Base-by-base conservation (phyloP, 2,113 vertebrate genomes). In the Leptobrachium leishanense region DNA sequence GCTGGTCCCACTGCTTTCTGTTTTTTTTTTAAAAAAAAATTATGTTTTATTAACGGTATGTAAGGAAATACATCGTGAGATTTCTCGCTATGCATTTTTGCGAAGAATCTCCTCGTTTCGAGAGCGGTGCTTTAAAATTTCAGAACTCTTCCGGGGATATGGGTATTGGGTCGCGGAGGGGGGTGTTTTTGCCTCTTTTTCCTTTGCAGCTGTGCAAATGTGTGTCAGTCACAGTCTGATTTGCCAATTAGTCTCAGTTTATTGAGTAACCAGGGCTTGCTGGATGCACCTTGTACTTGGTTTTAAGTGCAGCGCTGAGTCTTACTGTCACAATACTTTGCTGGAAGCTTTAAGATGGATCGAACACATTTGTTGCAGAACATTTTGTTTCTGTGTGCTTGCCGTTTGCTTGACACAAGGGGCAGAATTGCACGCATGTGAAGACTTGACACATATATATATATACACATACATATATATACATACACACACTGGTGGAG, bases 21-120 rank as follows among this genome's bases (percentile, higher is more conserved):
- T 31, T 31, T 31, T 31, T 31, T 31, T 31, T 31, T n/a, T n/a
- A n/a, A 31, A 31, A 31, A 31, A 31, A 31, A 31, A 31, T 31
- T 31, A 31, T 31, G 20, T 31, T 31, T 31, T 31, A 31, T 31
- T 31, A 31, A 53, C 85, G 83, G 79, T 89, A 88, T 91, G 82
- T 76, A 83, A 89, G 85, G 53, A 84, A 84, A 77, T 78, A 50
- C 46, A 1, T 50, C 8, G 46, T 82, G 83, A 84, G 90, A 87
- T 84, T 82, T 84, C 88, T 88, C 85, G 85, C 85, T 88, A 89
- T 88, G 87, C 89, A 86, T 87, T 88, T 85, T 54, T 46, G 39
- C 75, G 67, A 77, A 84, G 84, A 85, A 87, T 88, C 87, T 83
- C 83, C 75, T 86, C 86, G 72, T 79, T 81, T 89, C 87, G 85